Percentiles rank a stretch among this genome's conserved stretches.
Evolutionary conservation across 1,140 invertebrate genomes (phyloP).

Genomic region (Eufriesea mexicana): DNA sequence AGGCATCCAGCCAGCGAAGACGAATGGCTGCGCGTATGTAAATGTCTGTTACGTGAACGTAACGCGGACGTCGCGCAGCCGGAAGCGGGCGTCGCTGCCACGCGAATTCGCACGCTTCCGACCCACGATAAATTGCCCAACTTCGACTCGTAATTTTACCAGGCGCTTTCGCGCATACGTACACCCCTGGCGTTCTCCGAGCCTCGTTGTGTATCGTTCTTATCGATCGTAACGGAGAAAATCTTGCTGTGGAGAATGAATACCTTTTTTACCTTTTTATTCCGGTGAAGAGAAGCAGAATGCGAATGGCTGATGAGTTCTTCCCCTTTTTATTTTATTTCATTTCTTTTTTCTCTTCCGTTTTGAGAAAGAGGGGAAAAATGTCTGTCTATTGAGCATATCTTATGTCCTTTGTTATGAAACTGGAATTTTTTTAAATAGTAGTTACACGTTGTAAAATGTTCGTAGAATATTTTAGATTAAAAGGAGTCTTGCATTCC

Average conservation of each 20-base stretch:
- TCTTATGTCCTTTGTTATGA: too few species aligned
- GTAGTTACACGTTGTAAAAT: background rate
- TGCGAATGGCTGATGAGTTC: too few species aligned
- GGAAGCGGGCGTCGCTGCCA: constrained; percentile 3
- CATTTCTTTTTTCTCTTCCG: too few species aligned
- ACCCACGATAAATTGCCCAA: constrained; percentile 40
- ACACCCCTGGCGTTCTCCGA: background rate
- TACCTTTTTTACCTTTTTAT: too few species aligned
- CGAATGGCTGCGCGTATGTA: constrained; percentile 33
- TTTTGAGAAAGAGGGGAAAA: too few species aligned
- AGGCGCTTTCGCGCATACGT: background rate
- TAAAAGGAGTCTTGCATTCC: background rate
- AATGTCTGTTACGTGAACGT: constrained; percentile 33
- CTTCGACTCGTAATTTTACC: constrained; percentile 46
- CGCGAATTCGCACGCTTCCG: constrained; percentile 26
- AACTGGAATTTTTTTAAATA: too few species aligned
- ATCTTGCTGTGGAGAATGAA: too few species aligned
- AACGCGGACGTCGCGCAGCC: constrained; percentile 1
- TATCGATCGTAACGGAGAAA: too few species aligned
- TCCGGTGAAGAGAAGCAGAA: too few species aligned
- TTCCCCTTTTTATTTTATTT: too few species aligned
- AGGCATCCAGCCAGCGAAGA: constrained; percentile 6
- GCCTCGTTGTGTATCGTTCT: background rate
- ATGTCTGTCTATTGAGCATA: too few species aligned
- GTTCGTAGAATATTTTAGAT: background rate